Evolutionary conservation across 2,888 invertebrate genomes (phyloP).

Genomic region (Mythimna pallens): DNA sequence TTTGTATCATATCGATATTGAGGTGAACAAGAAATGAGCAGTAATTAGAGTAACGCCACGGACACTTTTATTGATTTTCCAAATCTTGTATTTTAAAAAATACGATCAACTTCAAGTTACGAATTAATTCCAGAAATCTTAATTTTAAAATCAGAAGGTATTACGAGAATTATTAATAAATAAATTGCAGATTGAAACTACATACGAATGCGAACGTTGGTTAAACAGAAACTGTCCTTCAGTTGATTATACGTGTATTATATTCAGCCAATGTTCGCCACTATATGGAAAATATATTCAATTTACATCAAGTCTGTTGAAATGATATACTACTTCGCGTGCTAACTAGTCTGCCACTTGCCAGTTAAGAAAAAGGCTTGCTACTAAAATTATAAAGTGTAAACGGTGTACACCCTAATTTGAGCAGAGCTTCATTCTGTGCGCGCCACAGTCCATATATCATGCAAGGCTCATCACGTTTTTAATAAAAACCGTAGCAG

Average conservation of each 20-base stretch:
- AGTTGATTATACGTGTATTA: too few relatives aligned
- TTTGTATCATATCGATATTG: slow-evolving; percentile 65
- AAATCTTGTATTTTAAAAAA: too few relatives aligned
- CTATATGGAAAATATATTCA: neutral
- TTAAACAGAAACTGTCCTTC: too few relatives aligned
- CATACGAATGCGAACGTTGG: too few relatives aligned
- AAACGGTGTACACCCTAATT: slow-evolving; percentile 54
- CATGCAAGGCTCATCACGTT: slow-evolving; percentile 85
- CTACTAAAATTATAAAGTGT: slow-evolving; percentile 24
- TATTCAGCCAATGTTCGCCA: too few relatives aligned
- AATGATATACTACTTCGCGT: neutral
- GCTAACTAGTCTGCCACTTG: neutral
- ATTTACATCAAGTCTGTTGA: neutral
- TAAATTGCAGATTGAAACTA: too few relatives aligned
- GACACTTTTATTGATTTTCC: too few relatives aligned
- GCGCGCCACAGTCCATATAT: slow-evolving; percentile 78
- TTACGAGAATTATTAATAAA: too few relatives aligned
- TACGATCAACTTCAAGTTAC: too few relatives aligned
- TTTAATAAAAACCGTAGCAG: slow-evolving; percentile 83
- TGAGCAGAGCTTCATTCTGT: slow-evolving; percentile 62
- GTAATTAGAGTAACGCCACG: neutral
- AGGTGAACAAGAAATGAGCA: slow-evolving; percentile 60
- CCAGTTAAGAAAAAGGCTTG: neutral
- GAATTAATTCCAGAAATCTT: too few relatives aligned
- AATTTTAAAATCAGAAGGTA: too few relatives aligned